Evolutionary conservation across 2,797 vertebrate species (phyloP), one percentile per base, ranked within the genome.

Genomic region (Sandelia bainsii): DNA sequence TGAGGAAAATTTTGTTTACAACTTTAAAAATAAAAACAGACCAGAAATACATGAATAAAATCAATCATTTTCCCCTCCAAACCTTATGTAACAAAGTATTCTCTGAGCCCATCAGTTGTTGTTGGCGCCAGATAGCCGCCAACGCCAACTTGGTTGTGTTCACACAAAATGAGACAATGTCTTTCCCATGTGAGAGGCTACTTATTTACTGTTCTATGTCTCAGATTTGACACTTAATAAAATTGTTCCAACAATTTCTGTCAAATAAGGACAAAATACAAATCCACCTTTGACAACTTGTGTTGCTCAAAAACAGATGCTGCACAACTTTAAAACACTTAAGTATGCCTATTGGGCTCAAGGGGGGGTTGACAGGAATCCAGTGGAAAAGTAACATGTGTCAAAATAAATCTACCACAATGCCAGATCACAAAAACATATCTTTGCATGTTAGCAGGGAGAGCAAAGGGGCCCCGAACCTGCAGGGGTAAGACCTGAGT

Each of bases 351-450:
- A 32, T 62, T 71, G 74, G 76, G 62, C 70, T 72, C 49, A 17
- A 29, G 61, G 58, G 48, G 65, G 68, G 51, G 62, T 79, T 88
- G 87, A 83, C 46, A 32, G n/a, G 46, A 77, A 80, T 87, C 81
- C 80, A 87, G 12, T 84, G 78, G 82, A 88, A 87, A 88, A 85
- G 14, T 63, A 67, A 77, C 48, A 72, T 81, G 73, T 84, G 73
- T 84, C 80, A 80, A 81, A 82, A 87, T 85, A 82, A 85, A 87
- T 85, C 69, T 59, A 62, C 13, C 40, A 19, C 22, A 1, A 46
- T 78, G 79, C 79, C 77, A 85, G 57, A 90, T 84, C 82, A 79
- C 46, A 88, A 87, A 88, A 88, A 81, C 81, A 87, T 62, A 82
- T 67, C 75, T 85, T 73, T 64, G 70, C 39, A 69, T 74, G 62